These are phyloP conservation scores for Ectobius pallidus DNA, from an alignment of 2,888 invertebrate species.

Conservation along the genomic window DNA sequence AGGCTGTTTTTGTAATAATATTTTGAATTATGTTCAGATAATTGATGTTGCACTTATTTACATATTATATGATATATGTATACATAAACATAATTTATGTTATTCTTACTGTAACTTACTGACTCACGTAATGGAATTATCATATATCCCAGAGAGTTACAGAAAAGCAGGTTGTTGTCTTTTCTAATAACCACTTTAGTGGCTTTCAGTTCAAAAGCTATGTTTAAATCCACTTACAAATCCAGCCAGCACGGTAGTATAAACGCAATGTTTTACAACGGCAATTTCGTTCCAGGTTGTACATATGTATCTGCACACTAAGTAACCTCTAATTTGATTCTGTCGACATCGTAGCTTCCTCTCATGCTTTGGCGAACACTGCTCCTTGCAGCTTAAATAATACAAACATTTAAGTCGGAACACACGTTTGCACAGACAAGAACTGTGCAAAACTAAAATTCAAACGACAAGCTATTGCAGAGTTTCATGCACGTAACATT, in stretches of 20 bases:
- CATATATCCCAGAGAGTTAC: too few relatives aligned
- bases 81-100: too few relatives aligned
- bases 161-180: too few relatives aligned
- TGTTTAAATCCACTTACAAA: neutral
- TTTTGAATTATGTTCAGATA: too few relatives aligned
- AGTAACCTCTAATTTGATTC: slow-evolving; percentile 24
- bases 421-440: slow-evolving; percentile 7
- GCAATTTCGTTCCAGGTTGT: neutral
- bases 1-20: too few relatives aligned
- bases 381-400: slow-evolving; percentile 21
- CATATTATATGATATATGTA: too few relatives aligned
- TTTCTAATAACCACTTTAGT: too few relatives aligned
- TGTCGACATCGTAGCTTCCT: neutral
- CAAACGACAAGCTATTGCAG: slow-evolving; percentile 12
- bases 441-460: slow-evolving; percentile 17
- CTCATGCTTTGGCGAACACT: neutral
- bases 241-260: neutral
- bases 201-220: too few relatives aligned
- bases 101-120: too few relatives aligned
- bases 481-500: slow-evolving; percentile 12
- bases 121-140: too few relatives aligned
- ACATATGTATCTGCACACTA: neutral
- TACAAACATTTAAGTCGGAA: slow-evolving; percentile 24
- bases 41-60: too few relatives aligned
- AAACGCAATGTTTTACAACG: neutral